phyloP scores from a whole-genome alignment of 2,113 vertebrate genomes.

The Tricholaema leucomelas region DNA sequence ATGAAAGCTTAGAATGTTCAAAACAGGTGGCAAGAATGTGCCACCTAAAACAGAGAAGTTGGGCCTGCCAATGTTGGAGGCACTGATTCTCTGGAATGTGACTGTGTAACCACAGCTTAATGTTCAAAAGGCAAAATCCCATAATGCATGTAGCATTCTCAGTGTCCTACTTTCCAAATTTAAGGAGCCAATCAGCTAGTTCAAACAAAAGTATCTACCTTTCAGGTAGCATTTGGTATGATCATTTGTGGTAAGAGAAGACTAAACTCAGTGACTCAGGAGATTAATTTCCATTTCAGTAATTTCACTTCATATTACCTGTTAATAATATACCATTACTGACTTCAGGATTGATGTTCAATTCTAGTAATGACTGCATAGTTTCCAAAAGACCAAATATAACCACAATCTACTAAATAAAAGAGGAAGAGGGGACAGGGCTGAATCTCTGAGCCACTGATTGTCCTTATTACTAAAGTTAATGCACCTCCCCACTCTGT shows the following conservation, averaged over 20 bases:
- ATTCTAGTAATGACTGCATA: not conserved
- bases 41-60: too few species aligned
- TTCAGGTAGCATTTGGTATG: not conserved
- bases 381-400: not conserved
- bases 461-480: not conserved
- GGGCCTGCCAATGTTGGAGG: fast-evolving
- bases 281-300: not conserved
- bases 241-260: not conserved
- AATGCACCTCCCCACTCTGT: not conserved
- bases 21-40: too few species aligned
- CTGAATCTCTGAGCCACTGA: not conserved
- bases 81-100: not conserved
- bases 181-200: not conserved
- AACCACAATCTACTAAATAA: not conserved
- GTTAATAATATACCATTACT: not conserved
- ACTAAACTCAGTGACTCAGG: not conserved
- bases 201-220: not conserved
- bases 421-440: not conserved
- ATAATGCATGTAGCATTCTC: not conserved
- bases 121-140: not conserved
- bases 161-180: not conserved
- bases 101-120: not conserved
- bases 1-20: not conserved
- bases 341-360: not conserved
- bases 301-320: not conserved